Percentiles rank a stretch among this genome's conserved stretches.
Conservation (phyloP, 2,888 invertebrate genomes). For the Myopa tessellatipennis region DNA sequence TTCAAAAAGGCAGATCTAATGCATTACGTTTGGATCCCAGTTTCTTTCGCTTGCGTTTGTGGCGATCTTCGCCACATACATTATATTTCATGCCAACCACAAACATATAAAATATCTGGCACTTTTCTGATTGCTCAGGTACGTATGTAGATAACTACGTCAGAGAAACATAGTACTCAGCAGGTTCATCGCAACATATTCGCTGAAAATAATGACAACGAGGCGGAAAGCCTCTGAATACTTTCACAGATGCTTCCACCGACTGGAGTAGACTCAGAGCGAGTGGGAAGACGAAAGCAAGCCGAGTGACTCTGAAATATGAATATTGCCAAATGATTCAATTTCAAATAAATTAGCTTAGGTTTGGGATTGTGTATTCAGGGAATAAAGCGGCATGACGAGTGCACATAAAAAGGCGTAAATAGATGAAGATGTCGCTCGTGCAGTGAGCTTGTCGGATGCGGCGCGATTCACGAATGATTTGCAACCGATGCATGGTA, state of each 20-base stretch:
- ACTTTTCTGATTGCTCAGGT: constrained; percentile 65
- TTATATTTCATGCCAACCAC: constrained; percentile 64
- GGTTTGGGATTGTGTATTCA: not conserved
- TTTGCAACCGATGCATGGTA: not conserved
- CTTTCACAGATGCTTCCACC: constrained; percentile 38
- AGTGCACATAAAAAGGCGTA: not conserved
- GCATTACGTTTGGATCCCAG: constrained; percentile 47
- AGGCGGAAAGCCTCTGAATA: constrained; percentile 40
- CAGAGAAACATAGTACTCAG: constrained; percentile 51
- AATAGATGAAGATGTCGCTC: constrained; percentile 34
- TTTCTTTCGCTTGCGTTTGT: constrained; percentile 40
- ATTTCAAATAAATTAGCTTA: constrained; percentile 64
- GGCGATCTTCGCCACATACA: constrained; percentile 46
- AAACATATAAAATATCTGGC: constrained; percentile 62
- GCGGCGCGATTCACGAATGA: not conserved
- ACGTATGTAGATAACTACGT: constrained; percentile 42
- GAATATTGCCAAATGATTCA: constrained; percentile 68
- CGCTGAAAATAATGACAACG: constrained; percentile 64
- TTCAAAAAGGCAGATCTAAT: constrained; percentile 51
- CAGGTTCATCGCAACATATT: constrained; percentile 66
- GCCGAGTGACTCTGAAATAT: constrained; percentile 59
- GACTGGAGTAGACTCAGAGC: not conserved
- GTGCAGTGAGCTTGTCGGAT: constrained; percentile 15
- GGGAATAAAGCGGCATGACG: not conserved
- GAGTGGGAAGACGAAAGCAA: constrained; percentile 32